Evolutionary conservation across 1,140 invertebrate species (phyloP).

Genomic region (Homarus americanus): DNA sequence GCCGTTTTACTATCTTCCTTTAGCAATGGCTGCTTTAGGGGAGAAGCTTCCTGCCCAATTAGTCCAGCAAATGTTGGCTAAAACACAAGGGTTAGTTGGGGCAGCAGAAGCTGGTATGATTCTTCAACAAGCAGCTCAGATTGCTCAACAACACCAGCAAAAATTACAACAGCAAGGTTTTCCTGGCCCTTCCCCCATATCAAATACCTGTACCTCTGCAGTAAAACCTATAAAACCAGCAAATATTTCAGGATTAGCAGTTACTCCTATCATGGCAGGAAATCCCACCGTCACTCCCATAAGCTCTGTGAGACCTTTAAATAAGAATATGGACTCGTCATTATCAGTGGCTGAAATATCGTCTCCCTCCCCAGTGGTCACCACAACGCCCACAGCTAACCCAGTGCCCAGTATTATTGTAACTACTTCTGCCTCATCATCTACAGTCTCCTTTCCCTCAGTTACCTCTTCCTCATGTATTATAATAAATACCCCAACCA

Average conservation of each 20-base stretch:
- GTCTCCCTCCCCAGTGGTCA: not conserved
- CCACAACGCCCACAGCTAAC: slow-evolving; percentile 11
- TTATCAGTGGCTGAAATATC: not conserved
- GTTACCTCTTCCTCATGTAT: slow-evolving; percentile 21
- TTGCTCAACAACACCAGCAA: slow-evolving; percentile 74
- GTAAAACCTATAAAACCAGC: slow-evolving; percentile 67
- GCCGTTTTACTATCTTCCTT: slow-evolving; percentile 75
- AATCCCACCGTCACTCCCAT: slow-evolving; percentile 22
- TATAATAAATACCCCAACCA: slow-evolving; percentile 18
- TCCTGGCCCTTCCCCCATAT: not conserved
- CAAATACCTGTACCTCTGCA: slow-evolving; percentile 54
- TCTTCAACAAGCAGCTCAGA: slow-evolving; percentile 72
- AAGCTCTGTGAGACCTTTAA: slow-evolving; percentile 8
- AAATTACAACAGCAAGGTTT: slow-evolving; percentile 58
- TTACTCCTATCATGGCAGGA: slow-evolving; percentile 31
- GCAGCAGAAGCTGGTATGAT: slow-evolving; percentile 75
- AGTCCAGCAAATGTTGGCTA: slow-evolving; percentile 74
- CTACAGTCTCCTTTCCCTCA: slow-evolving; percentile 17
- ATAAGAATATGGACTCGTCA: slow-evolving; percentile 36
- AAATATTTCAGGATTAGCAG: slow-evolving; percentile 27
- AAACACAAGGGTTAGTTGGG: slow-evolving; percentile 73
- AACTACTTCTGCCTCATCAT: slow-evolving; percentile 10
- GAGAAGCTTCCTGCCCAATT: slow-evolving; percentile 74
- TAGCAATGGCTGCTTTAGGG: slow-evolving; percentile 74
- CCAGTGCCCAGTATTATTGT: slow-evolving; percentile 21